Conservation (phyloP, 2,888 invertebrate species). For the Drosophila yooni region DNA sequence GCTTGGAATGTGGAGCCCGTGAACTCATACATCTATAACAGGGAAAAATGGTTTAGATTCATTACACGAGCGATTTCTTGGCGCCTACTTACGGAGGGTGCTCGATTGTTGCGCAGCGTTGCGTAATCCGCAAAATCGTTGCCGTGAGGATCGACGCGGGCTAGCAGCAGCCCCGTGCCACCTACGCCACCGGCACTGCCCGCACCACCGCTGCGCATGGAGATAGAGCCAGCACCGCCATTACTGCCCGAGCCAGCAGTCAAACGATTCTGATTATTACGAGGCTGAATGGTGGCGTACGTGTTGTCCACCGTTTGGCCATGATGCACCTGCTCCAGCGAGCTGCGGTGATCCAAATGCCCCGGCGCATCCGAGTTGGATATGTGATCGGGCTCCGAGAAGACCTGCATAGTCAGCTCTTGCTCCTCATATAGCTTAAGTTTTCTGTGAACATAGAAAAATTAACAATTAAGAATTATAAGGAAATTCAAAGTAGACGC, state of each 20-base stretch:
- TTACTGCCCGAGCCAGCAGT: constrained; percentile 52
- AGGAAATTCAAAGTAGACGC: constrained; percentile 78
- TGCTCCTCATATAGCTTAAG: constrained; percentile 95
- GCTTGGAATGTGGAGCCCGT: constrained; percentile 91
- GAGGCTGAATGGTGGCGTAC: constrained; percentile 85
- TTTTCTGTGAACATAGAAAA: constrained; percentile 86
- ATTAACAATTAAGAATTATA: background rate
- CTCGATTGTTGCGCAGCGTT: constrained; percentile 84
- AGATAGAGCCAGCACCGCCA: constrained; percentile 65
- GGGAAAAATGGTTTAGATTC: background rate
- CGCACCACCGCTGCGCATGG: constrained; percentile 67
- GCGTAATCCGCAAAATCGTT: constrained; percentile 85
- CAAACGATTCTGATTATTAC: constrained; percentile 77
- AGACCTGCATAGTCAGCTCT: constrained; percentile 96
- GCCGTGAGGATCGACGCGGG: constrained; percentile 77
- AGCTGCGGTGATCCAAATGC: constrained; percentile 83
- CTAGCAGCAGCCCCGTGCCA: constrained; percentile 60
- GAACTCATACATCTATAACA: constrained; percentile 83
- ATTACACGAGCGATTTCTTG: background rate
- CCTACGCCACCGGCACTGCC: constrained; percentile 63
- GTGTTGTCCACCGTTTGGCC: constrained; percentile 84
- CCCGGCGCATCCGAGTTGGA: constrained; percentile 84
- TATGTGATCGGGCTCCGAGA: constrained; percentile 89
- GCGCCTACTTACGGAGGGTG: constrained; percentile 82
- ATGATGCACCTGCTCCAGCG: constrained; percentile 83